Evolutionary conservation across 2,113 vertebrate species (phyloP).

Genomic region (Rostratula benghalensis): DNA sequence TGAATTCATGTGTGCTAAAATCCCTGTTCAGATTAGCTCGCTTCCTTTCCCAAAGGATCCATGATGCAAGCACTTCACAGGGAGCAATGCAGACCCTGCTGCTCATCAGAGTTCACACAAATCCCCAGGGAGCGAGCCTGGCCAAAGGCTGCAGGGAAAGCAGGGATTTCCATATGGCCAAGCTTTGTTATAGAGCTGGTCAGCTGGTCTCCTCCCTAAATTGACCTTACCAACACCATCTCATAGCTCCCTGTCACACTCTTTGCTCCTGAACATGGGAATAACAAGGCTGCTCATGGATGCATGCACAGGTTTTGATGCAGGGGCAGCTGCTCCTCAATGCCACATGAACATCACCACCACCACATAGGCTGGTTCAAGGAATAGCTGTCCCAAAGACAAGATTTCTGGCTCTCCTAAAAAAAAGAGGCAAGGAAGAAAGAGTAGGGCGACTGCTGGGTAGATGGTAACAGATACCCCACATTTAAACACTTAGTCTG

Average conservation of each 20-base stretch:
- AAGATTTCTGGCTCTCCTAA: neutral
- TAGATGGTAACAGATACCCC: neutral
- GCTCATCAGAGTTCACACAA: neutral
- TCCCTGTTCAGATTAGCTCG: accelerated
- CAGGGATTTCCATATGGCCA: neutral
- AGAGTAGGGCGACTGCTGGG: neutral
- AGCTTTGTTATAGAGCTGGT: neutral
- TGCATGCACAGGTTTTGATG: accelerated
- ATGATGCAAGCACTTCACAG: neutral
- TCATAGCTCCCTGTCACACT: neutral
- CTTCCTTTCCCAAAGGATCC: neutral
- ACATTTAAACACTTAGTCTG: neutral
- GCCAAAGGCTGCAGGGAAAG: neutral
- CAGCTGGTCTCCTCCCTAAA: neutral
- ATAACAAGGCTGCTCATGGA: neutral
- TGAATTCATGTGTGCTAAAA: neutral
- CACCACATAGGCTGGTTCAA: neutral
- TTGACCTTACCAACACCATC: neutral
- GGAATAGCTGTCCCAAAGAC: neutral
- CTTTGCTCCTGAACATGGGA: neutral
- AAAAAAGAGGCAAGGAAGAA: neutral
- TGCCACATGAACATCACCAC: accelerated
- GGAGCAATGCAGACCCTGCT: accelerated
- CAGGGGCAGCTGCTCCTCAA: neutral
- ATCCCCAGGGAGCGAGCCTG: neutral